These are phyloP conservation scores for Passer domesticus DNA, from an alignment of 2,113 vertebrate species.

Conservation along the genomic window DNA sequence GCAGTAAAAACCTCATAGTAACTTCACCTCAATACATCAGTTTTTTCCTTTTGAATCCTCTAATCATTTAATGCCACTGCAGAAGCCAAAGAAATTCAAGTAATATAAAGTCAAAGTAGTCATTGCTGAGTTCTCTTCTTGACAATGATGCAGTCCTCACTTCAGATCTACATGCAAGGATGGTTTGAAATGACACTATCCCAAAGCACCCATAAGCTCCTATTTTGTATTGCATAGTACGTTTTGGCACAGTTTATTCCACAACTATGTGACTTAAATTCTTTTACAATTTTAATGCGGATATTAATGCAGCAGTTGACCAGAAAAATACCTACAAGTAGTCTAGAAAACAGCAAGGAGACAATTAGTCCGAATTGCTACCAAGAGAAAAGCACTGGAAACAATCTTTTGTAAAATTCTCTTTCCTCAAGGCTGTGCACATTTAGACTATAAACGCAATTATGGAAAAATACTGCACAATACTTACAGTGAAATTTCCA, in stretches of 20 bases:
- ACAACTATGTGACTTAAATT: conserved; percentile 5
- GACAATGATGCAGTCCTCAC: neutral
- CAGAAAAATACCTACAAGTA: neutral
- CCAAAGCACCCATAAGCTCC: neutral
- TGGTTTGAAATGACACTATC: conserved; percentile 24
- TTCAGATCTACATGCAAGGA: neutral
- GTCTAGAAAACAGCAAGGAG: neutral
- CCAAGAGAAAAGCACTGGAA: conserved; percentile 31
- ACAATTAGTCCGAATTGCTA: conserved; percentile 3
- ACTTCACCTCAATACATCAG: neutral
- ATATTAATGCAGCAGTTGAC: conserved; percentile 38
- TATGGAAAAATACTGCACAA: conserved; percentile 37
- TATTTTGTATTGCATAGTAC: neutral
- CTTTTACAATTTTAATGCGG: conserved; percentile 29
- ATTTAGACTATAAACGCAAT: conserved; percentile 37
- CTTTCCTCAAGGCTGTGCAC: neutral
- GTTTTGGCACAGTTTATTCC: conserved; percentile 15
- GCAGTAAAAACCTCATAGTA: neutral
- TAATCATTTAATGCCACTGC: neutral
- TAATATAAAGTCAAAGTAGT: neutral
- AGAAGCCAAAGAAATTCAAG: neutral
- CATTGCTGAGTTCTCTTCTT: conserved; percentile 15
- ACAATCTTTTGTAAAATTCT: conserved; percentile 28
- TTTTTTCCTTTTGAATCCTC: neutral
- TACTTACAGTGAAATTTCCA: neutral